A percentile compares a stretch with the other conserved stretches of the same genome.
These are phyloP conservation scores for Lytechinus pictus DNA, from an alignment of 35 echinoderm and acorn worm genomes.

Conservation along the genomic window DNA sequence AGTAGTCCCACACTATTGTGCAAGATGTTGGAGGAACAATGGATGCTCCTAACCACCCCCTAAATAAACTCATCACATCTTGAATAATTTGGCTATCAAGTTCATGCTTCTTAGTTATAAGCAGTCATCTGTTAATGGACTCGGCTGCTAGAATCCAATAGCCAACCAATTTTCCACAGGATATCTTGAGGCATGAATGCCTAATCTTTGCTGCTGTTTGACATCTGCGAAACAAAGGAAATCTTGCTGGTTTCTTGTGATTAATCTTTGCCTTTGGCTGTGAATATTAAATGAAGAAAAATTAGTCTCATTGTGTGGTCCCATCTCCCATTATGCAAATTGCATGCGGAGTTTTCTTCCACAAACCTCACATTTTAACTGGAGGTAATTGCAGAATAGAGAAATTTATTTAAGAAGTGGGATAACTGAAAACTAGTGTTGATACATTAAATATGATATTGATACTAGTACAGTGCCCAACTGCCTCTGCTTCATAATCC, in stretches of 20 bases:
- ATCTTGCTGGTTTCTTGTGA: background rate
- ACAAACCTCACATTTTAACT: no score
- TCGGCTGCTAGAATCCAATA: background rate
- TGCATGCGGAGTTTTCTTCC: background rate
- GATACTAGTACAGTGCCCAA: no score
- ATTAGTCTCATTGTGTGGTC: background rate
- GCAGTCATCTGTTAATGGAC: background rate
- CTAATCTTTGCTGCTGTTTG: background rate
- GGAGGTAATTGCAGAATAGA: no score
- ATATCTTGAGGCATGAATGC: background rate
- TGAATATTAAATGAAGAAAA: background rate
- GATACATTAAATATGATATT: no score
- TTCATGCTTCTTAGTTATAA: background rate
- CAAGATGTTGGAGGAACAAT: conserved; percentile 18
- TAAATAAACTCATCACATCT: background rate
- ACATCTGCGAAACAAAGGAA: background rate
- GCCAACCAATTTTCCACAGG: background rate
- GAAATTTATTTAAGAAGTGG: no score
- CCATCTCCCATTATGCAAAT: background rate
- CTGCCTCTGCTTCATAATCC: no score
- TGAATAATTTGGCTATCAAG: background rate
- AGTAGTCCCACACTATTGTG: background rate
- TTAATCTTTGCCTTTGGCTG: background rate
- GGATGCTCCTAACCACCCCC: background rate
- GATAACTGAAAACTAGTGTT: no score